Evolutionary conservation across 1,140 invertebrate species (phyloP).

Genomic region (Antheraea pernyi): DNA sequence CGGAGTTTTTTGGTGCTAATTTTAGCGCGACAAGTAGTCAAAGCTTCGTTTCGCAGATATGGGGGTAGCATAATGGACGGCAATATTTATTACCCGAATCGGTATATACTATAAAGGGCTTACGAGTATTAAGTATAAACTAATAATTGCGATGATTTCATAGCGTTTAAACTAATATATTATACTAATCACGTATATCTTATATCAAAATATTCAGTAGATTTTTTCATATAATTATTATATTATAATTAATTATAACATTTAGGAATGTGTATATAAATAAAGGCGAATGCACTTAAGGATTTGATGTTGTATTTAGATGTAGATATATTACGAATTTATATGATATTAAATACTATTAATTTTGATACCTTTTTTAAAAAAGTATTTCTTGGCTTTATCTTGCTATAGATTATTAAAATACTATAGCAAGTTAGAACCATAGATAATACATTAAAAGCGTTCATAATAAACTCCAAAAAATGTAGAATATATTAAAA

Average conservation of each 20-base stretch:
- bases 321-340: constrained; percentile 12
- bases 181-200: too few species aligned
- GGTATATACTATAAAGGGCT: too few species aligned
- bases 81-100: too few species aligned
- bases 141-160: background rate
- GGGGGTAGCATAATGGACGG: too few species aligned
- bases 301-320: constrained; percentile 57
- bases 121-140: background rate
- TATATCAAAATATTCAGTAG: background rate
- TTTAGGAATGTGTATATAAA: constrained; percentile 32
- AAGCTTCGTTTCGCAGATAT: too few species aligned
- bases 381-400: background rate
- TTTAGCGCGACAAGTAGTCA: too few species aligned
- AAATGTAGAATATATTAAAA: too few species aligned
- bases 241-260: background rate
- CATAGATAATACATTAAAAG: background rate
- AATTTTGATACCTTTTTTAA: background rate
- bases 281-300: constrained; percentile 50
- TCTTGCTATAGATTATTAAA: background rate
- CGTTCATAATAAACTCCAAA: background rate
- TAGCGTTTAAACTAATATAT: constrained; percentile 2
- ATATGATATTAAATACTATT: background rate
- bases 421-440: background rate
- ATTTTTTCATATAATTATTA: background rate
- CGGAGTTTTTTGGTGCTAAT: too few species aligned